Conservation (phyloP, 2,113 vertebrate species). For the Nycticryphes semicollaris region DNA sequence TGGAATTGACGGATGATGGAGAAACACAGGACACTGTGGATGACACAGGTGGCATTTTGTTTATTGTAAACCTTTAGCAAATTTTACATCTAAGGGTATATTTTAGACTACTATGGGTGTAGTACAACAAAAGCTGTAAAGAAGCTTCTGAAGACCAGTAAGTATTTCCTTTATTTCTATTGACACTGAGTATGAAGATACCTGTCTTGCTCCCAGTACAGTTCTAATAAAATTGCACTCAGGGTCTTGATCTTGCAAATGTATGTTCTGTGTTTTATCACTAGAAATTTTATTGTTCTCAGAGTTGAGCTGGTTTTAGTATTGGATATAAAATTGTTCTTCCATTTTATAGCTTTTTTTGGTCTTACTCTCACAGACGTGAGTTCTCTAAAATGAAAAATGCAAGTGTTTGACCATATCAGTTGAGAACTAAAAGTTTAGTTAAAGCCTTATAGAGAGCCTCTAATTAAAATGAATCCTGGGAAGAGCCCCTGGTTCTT, state of each 20-base stretch:
- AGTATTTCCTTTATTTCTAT: background rate
- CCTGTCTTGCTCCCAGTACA: background rate
- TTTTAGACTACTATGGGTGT: background rate
- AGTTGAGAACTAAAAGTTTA: background rate
- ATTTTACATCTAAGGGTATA: background rate
- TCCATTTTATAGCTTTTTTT: background rate
- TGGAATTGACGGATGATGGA: constrained; percentile 79
- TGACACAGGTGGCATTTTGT: constrained; percentile 78
- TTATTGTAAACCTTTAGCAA: background rate
- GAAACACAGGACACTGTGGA: constrained; percentile 80
- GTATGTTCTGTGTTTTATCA: background rate
- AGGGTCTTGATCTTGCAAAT: background rate
- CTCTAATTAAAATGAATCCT: background rate
- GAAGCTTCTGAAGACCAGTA: background rate
- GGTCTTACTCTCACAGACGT: background rate
- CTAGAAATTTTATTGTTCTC: background rate
- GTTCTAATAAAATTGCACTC: background rate
- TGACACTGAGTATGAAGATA: background rate
- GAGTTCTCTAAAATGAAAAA: background rate
- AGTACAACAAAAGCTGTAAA: background rate
- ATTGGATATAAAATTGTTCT: background rate
- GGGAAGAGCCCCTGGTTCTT: background rate
- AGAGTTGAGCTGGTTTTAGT: background rate
- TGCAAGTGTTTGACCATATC: background rate
- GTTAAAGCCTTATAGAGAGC: background rate